A percentile compares a stretch with the other conserved stretches of the same genome.
Evolutionary conservation across 2,113 vertebrate genomes (phyloP).

Genomic region (Aramus guarauna): DNA sequence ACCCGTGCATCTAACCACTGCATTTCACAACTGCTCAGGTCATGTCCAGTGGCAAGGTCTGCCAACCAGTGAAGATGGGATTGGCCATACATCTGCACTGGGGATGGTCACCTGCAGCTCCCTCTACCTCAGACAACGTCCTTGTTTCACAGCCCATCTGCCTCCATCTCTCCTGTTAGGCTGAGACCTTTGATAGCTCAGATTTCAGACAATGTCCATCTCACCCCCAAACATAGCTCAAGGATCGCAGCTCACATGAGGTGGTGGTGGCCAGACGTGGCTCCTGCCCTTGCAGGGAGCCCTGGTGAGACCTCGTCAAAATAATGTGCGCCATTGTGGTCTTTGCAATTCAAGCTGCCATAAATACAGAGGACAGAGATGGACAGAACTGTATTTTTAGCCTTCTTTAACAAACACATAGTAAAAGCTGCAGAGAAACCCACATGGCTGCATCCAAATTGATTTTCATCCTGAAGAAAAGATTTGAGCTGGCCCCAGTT

Average conservation of each 20-base stretch:
- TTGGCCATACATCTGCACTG: not conserved
- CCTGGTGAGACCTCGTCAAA: not conserved
- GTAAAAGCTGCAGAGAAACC: not conserved
- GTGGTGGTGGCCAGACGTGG: no score
- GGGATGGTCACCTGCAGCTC: not conserved
- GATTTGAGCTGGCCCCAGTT: not conserved
- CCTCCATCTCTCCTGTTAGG: not conserved
- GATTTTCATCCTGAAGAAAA: not conserved
- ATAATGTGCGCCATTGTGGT: rapidly evolving
- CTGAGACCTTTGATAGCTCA: not conserved
- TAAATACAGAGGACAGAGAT: not conserved
- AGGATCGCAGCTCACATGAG: rapidly evolving
- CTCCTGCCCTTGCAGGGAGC: not conserved
- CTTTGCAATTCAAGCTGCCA: not conserved
- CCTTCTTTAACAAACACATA: not conserved
- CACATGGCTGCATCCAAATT: not conserved
- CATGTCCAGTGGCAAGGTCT: not conserved
- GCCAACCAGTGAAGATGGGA: not conserved
- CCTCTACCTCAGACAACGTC: not conserved
- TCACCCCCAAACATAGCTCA: not conserved
- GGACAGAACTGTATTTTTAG: not conserved
- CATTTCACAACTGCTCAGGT: not conserved
- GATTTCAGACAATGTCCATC: not conserved
- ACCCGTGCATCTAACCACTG: no score
- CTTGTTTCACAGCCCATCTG: not conserved